Evolutionary conservation across 1,140 invertebrate species (phyloP).

Genomic region (Marisa cornuarietis): DNA sequence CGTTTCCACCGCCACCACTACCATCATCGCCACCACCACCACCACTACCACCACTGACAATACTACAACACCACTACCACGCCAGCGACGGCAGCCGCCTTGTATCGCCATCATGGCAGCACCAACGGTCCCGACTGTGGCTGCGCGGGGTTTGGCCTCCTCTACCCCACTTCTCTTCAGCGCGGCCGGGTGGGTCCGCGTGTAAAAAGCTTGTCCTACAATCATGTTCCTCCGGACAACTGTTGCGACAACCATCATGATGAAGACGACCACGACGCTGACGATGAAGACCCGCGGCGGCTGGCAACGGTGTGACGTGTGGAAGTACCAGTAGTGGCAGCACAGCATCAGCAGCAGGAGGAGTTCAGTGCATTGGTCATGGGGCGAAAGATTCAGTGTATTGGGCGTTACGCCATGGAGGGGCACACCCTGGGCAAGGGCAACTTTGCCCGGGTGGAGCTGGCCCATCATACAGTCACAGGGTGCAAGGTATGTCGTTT

Average conservation of each 20-base stretch:
- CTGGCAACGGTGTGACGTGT: not conserved
- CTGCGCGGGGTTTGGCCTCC: not conserved
- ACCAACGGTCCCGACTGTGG: not conserved
- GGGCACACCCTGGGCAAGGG: slow-evolving; percentile 64
- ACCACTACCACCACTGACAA: not conserved
- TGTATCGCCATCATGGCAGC: not conserved
- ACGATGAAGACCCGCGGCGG: not conserved
- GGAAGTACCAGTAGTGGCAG: not conserved
- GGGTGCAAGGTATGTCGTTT: slow-evolving; percentile 60
- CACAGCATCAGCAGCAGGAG: too few relatives aligned
- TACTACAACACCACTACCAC: slow-evolving; percentile 4
- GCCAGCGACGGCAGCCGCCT: slow-evolving; percentile 13
- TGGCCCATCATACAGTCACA: slow-evolving; percentile 64
- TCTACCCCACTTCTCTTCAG: not conserved
- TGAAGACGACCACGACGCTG: not conserved
- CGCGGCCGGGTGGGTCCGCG: too few relatives aligned
- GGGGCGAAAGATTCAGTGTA: slow-evolving; percentile 66
- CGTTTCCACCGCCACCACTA: not conserved
- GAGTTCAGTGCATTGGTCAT: slow-evolving; percentile 27
- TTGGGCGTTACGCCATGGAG: slow-evolving; percentile 66
- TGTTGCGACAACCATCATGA: not conserved
- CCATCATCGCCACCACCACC: slow-evolving; percentile 8
- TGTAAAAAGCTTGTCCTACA: too few relatives aligned
- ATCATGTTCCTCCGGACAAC: not conserved
- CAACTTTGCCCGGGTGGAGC: slow-evolving; percentile 66